Conservation (phyloP, 2,797 vertebrate genomes). For the Falco biarmicus region DNA sequence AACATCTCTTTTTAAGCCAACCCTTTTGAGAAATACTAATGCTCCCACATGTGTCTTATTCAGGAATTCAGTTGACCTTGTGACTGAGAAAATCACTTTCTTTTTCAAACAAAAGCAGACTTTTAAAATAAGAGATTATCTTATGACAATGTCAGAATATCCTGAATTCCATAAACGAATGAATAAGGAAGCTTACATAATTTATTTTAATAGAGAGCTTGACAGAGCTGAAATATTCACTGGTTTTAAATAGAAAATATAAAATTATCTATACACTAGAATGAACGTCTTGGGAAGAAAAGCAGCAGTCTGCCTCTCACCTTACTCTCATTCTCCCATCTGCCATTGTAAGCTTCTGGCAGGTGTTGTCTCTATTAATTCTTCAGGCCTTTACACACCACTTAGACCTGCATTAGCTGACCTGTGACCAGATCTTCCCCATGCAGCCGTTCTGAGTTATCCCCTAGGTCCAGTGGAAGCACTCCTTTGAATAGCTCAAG, state of each 20-base stretch:
- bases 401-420: neutral
- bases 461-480: neutral
- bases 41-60: neutral
- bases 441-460: rapidly evolving
- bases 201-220: constrained; percentile 15
- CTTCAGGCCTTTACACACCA: neutral
- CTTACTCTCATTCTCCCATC: neutral
- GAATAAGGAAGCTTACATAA: neutral
- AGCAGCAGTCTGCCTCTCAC: neutral
- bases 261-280: neutral
- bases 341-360: neutral
- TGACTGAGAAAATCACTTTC: constrained; percentile 11
- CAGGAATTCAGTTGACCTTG: constrained; percentile 9
- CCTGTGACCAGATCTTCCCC: neutral
- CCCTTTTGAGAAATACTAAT: neutral
- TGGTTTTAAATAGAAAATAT: neutral
- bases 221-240: constrained; percentile 5
- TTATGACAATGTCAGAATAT: neutral
- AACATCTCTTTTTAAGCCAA: neutral
- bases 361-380: neutral
- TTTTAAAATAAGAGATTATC: neutral
- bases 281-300: neutral
- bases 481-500: neutral
- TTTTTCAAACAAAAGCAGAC: neutral
- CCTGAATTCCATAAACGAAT: neutral